Conservation (phyloP, 2,888 invertebrate species). For the Drosophila prostipennis region DNA sequence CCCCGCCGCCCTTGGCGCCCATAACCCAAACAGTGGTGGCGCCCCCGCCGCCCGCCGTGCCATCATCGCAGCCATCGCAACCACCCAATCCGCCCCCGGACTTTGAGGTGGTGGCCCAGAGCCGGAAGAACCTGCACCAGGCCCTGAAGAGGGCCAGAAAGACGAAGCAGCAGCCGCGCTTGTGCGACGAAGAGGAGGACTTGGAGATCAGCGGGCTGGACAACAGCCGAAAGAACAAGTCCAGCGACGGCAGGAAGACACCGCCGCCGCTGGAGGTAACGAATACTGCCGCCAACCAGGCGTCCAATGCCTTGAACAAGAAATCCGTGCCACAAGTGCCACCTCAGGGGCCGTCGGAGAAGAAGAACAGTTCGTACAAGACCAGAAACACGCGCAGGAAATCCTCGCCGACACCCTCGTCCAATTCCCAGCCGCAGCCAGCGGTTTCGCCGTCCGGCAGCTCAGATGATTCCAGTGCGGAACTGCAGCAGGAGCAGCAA, state of each 20-base stretch:
- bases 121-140: slow-evolving; percentile 81
- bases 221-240: slow-evolving; percentile 13
- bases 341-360: slow-evolving; percentile 7
- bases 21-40: slow-evolving; percentile 33
- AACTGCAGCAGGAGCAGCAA: slow-evolving; percentile 61
- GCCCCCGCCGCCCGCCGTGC: background rate
- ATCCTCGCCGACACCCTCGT: slow-evolving; percentile 5
- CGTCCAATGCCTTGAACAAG: slow-evolving; percentile 1
- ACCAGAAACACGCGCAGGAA: slow-evolving; percentile 15
- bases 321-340: slow-evolving; percentile 4
- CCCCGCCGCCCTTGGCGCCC: slow-evolving; percentile 59
- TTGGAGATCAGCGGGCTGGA: slow-evolving; percentile 51
- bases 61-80: too few relatives aligned
- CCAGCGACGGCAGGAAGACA: background rate
- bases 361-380: slow-evolving; percentile 10
- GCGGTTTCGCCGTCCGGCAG: slow-evolving; percentile 53
- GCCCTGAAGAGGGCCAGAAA: slow-evolving; percentile 81
- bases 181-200: slow-evolving; percentile 60
- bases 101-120: slow-evolving; percentile 68
- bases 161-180: slow-evolving; percentile 66
- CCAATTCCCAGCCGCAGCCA: slow-evolving; percentile 2
- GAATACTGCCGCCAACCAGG: slow-evolving; percentile 1
- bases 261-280: slow-evolving; percentile 7
- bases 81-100: slow-evolving; percentile 1
- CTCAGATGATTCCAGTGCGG: slow-evolving; percentile 71